A percentile compares a stretch with the other conserved stretches of the same genome.
Conservation (phyloP, 2,113 vertebrate genomes). For the Cathartes aura region DNA sequence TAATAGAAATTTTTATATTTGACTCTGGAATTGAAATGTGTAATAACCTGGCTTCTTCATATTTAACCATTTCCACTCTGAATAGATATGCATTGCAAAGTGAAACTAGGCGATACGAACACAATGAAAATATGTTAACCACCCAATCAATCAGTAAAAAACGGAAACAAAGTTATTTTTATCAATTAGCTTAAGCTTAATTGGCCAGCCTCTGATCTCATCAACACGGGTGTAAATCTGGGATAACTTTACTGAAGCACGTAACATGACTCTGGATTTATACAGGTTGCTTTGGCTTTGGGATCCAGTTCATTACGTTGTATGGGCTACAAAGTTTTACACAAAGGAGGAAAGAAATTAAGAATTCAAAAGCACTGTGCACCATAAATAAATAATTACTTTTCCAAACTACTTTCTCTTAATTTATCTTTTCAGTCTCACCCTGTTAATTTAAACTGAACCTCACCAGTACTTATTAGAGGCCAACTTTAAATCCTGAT, state of each 20-base stretch:
- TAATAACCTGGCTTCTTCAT: conserved; percentile 98
- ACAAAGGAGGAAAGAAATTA: background rate
- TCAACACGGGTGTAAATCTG: background rate
- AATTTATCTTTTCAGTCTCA: background rate
- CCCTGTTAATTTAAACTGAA: background rate
- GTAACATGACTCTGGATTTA: background rate
- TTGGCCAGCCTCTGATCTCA: background rate
- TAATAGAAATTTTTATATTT: conserved; percentile 99
- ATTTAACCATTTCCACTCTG: conserved; percentile 89
- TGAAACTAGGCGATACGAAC: background rate
- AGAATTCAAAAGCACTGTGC: background rate
- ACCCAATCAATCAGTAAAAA: conserved; percentile 50
- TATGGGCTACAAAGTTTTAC: background rate
- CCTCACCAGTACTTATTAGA: background rate
- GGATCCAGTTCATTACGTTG: background rate
- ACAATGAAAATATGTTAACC: conserved; percentile 39
- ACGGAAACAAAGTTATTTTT: conserved; percentile 5
- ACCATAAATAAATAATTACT: background rate
- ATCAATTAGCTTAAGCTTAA: conserved; percentile 11
- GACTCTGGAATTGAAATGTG: conserved; percentile 98
- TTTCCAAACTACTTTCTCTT: background rate
- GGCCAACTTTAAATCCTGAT: background rate
- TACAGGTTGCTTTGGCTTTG: background rate
- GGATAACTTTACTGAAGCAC: background rate
- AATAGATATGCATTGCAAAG: conserved; percentile 38